A percentile compares a stretch with the other conserved stretches of the same genome.
phyloP scores from a whole-genome alignment of 2,797 vertebrate genomes.

The Apogon hyalosoma region DNA sequence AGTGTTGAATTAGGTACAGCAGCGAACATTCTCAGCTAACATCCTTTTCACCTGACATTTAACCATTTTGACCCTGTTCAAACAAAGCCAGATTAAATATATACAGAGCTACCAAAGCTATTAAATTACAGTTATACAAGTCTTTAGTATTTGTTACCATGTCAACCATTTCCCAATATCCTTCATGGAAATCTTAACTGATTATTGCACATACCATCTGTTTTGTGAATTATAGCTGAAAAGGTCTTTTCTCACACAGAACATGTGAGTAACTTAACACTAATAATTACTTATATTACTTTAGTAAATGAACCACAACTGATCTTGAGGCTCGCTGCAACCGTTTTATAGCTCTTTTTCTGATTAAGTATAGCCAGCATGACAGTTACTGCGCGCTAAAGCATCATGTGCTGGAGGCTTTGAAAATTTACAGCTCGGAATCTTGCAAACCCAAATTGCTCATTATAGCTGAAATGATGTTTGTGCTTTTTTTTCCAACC shows the following conservation, averaged over 20 bases:
- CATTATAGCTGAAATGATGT: conserved; percentile 62
- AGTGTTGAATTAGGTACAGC: no score
- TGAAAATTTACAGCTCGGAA: conserved; percentile 42
- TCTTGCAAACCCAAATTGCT: conserved; percentile 54
- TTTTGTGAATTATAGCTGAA: not conserved
- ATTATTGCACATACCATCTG: conserved; percentile 9
- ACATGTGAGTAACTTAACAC: not conserved
- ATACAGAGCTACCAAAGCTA: not conserved
- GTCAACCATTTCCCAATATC: conserved; percentile 1
- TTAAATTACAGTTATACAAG: not conserved
- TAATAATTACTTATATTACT: not conserved
- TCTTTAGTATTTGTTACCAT: conserved; percentile 1
- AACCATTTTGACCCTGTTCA: not conserved
- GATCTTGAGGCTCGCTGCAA: not conserved
- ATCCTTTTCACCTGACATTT: no score
- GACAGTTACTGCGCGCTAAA: conserved; percentile 24
- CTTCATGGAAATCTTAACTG: conserved; percentile 23
- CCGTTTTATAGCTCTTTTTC: not conserved
- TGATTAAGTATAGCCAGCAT: conserved; percentile 29
- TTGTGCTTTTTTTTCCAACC: conserved; percentile 32
- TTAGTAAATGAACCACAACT: conserved; percentile 1
- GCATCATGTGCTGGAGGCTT: conserved; percentile 15
- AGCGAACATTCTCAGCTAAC: no score
- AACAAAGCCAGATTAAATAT: conserved; percentile 5
- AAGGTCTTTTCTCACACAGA: not conserved